phyloP scores from a whole-genome alignment of 2,113 vertebrate genomes.

The Hemicordylus capensis region DNA sequence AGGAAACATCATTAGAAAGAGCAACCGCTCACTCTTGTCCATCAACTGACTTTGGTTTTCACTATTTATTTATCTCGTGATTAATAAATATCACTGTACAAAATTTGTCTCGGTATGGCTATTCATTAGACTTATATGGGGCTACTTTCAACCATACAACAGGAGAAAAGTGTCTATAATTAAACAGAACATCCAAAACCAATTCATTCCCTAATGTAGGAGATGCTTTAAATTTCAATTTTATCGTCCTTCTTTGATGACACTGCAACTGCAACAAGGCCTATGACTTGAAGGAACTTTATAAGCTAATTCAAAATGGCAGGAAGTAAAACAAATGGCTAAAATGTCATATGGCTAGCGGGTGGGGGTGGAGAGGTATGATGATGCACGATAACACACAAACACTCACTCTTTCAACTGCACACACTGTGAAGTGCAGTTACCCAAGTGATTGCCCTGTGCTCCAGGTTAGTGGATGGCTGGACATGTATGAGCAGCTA shows the following conservation, averaged over 20 bases:
- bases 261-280: not conserved
- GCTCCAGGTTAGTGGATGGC: not conserved
- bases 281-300: not conserved
- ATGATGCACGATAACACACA: not conserved
- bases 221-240: not conserved
- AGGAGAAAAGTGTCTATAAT: not conserved
- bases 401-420: not conserved
- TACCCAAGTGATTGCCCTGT: not conserved
- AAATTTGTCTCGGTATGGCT: too few relatives aligned
- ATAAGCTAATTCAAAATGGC: not conserved
- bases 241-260: not conserved
- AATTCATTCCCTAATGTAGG: not conserved
- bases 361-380: not conserved
- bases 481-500: not conserved
- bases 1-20: not conserved
- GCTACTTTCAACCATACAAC: not conserved
- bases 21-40: not conserved
- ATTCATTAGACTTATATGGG: too few relatives aligned
- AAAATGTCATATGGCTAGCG: too few relatives aligned
- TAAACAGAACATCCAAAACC: not conserved
- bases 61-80: not conserved
- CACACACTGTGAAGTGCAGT: not conserved
- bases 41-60: not conserved
- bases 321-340: not conserved
- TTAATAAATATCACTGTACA: not conserved